Conservation (phyloP, 1,140 invertebrate genomes). For the Bradysia coprophila region DNA sequence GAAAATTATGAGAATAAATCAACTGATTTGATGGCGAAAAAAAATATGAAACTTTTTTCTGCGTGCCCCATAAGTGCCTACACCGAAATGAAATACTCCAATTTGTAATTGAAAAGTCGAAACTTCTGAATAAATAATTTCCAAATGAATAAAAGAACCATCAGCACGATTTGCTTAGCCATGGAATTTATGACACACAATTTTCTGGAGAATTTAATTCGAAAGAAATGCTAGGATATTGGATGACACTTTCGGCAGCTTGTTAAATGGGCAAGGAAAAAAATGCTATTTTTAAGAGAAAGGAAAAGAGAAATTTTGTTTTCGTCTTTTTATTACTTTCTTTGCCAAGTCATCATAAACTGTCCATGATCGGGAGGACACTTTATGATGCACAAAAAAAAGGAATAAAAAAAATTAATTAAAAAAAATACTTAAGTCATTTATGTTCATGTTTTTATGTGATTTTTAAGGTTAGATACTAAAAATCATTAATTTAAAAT, state of each 20-base stretch:
- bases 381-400: too few relatives aligned
- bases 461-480: too few relatives aligned
- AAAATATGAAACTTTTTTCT: neutral
- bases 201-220: neutral
- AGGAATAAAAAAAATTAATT: too few relatives aligned
- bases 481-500: too few relatives aligned
- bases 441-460: neutral
- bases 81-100: neutral
- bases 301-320: neutral
- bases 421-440: neutral
- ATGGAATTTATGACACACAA: neutral
- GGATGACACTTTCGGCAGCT: neutral
- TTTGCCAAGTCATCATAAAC: too few relatives aligned
- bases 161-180: neutral
- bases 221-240: neutral
- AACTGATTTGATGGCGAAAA: neutral
- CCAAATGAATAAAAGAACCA: neutral
- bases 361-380: too few relatives aligned
- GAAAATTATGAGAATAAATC: neutral
- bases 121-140: too few relatives aligned
- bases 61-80: neutral
- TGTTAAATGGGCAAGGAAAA: neutral
- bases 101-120: neutral
- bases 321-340: neutral
- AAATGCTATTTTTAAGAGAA: neutral